A percentile compares a stretch with the other conserved stretches of the same genome.
Conservation (phyloP, 2,797 vertebrate genomes). For the Loris lydekkerianus region DNA sequence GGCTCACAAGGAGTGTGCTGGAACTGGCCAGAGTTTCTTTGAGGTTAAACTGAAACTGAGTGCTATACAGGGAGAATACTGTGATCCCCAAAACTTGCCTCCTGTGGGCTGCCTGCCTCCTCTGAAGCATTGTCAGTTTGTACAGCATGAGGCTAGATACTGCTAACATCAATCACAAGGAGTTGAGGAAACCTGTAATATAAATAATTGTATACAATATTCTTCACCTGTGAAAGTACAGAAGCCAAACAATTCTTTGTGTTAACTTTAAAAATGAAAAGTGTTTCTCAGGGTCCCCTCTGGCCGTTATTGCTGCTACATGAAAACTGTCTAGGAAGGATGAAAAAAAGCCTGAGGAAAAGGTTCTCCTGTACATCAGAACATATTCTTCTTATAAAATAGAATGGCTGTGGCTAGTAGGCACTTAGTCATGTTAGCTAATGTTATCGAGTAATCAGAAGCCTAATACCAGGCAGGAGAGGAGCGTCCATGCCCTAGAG, state of each 20-base stretch:
- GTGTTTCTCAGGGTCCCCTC: neutral
- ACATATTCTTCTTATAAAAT: neutral
- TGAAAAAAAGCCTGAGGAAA: neutral
- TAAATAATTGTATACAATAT: neutral
- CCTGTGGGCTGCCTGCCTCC: neutral
- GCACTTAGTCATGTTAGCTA: neutral
- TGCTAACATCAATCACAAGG: neutral
- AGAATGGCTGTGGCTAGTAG: neutral
- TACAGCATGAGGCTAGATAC: neutral
- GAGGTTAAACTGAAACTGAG: neutral
- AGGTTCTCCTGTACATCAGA: neutral
- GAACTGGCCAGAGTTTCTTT: neutral
- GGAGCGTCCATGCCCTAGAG: neutral
- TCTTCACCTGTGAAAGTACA: neutral
- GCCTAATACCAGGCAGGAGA: neutral
- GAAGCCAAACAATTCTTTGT: conserved; percentile 35
- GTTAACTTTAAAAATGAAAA: neutral
- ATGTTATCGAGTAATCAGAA: neutral
- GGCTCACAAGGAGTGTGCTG: neutral
- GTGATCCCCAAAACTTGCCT: neutral
- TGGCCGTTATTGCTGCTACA: neutral
- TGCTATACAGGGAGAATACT: neutral
- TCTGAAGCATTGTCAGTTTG: neutral
- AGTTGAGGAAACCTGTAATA: neutral
- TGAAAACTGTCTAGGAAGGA: neutral